These are phyloP conservation scores for Trichogramma evanescens DNA, from an alignment of 2,888 invertebrate species.

Conservation along the genomic window DNA sequence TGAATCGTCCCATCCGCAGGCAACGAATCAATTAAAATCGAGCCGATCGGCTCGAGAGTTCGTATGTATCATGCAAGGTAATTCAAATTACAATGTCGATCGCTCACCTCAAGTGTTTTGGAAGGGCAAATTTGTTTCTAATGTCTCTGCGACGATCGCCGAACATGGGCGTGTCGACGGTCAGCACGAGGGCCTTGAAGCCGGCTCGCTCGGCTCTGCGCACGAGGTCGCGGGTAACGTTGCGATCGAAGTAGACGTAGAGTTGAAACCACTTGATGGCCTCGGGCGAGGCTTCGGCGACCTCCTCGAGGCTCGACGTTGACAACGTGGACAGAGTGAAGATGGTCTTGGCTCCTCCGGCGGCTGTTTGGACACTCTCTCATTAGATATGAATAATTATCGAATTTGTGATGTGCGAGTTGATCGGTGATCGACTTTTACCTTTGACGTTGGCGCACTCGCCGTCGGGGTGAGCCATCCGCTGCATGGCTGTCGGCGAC, in stretches of 20 bases:
- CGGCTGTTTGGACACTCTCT: conserved; percentile 55
- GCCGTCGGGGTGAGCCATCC: conserved; percentile 83
- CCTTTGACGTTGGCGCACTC: conserved; percentile 77
- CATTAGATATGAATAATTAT: neutral
- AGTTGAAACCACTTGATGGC: conserved; percentile 85
- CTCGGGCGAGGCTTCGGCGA: conserved; percentile 68
- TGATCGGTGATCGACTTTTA: conserved; percentile 35
- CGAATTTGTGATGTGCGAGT: neutral
- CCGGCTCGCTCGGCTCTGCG: conserved; percentile 72
- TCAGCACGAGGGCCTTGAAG: conserved; percentile 80
- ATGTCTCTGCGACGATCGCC: conserved; percentile 76
- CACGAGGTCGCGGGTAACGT: conserved; percentile 66
- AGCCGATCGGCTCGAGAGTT: too few species aligned
- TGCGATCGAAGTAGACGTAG: conserved; percentile 77
- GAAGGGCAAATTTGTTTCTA: conserved; percentile 76
- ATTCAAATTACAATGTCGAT: neutral
- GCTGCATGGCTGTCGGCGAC: conserved; percentile 86
- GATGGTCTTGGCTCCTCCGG: conserved; percentile 66
- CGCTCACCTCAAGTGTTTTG: conserved; percentile 65
- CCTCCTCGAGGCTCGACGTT: conserved; percentile 82
- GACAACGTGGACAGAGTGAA: conserved; percentile 80
- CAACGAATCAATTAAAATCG: too few species aligned
- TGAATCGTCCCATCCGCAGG: conserved; percentile 33
- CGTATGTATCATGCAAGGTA: neutral
- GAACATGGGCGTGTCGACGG: conserved; percentile 82